Percentiles rank a stretch among this genome's conserved stretches.
phyloP scores from a whole-genome alignment of 30 jellyfish, hydroid and myxozoan genomes.

The Aurelia sp. region DNA sequence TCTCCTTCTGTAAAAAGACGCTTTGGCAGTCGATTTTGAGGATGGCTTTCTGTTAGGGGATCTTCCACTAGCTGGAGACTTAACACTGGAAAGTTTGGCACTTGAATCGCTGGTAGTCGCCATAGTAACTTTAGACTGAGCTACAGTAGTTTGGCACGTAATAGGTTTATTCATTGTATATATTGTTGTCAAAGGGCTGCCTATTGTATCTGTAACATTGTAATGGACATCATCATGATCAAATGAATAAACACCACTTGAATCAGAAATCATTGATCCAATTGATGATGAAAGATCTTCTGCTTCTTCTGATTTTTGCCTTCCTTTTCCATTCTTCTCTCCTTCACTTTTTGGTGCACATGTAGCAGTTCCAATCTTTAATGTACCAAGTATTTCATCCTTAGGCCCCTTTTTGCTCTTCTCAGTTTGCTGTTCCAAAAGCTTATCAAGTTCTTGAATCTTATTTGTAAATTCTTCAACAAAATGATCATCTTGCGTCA shows the following conservation, averaged over 20 bases:
- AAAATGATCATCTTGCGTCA: conserved; percentile 37
- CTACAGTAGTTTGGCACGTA: neutral
- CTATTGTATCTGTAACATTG: conserved; percentile 6
- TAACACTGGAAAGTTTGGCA: neutral
- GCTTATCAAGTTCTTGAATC: conserved; percentile 38
- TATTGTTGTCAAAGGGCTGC: neutral
- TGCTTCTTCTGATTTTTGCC: conserved; percentile 28
- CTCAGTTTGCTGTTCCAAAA: conserved; percentile 35
- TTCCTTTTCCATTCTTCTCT: conserved; percentile 11
- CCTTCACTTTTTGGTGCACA: conserved; percentile 13
- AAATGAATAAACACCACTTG: conserved; percentile 90
- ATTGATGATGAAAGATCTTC: conserved; percentile 67
- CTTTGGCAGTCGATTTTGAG: neutral
- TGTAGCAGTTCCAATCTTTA: neutral
- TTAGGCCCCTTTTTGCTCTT: neutral
- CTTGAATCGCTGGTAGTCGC: neutral
- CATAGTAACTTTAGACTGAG: neutral
- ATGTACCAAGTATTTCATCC: neutral
- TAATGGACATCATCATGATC: conserved; percentile 72
- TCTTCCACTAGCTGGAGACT: neutral
- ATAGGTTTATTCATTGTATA: neutral
- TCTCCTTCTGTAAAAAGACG: neutral
- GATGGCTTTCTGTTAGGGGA: neutral
- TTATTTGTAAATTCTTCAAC: conserved; percentile 39
- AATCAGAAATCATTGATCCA: conserved; percentile 80